Base-by-base conservation (phyloP, 2,888 invertebrate genomes). In the Nycteola revayana region DNA sequence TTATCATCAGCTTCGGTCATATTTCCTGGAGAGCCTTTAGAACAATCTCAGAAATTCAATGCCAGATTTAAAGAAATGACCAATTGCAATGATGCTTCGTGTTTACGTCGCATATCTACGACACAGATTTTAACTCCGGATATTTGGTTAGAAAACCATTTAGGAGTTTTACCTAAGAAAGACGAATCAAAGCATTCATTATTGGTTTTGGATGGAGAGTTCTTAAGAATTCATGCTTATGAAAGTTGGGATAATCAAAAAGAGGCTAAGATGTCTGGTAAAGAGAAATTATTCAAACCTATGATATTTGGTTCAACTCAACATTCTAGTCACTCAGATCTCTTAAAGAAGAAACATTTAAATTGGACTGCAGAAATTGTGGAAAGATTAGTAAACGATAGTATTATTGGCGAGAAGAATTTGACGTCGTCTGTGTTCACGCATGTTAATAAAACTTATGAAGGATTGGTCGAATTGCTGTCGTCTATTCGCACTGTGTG, bases 401-500 rank as follows among this genome's bases (percentile, higher is more conserved):
- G 93, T 9, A 74, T 91, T 26, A 78, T 95, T 10, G 93, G 93
- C 0, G 88, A 91, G 11, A 82, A 90, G 38, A 92, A 92, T 37
- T 65, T 94, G 20, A 91, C 92, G 0, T 89, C 91, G 1, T 90
- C 92, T 43, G 91, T 92, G 7, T 89, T 93, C n/a, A 71, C 79
- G 18, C 88, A 91, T 44, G 94, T 95, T 66, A 93, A 94, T 45
- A 85, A 91, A 33, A 93, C 92, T 1, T 92, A 94, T 86, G 84
- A 89, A 37, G 94, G 94, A 14, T 77, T 95, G 25, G 91, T 92
- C 8, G 86, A 93, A 29, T 90, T 96, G 90, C 93, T 95, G 11
- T 93, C 95, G 0, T 94, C 95, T 50, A 92, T 96, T 10, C 91
- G 95, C 32, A 94, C 93, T 1, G 89, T 95, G 27, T 96, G 96